Percentiles rank a stretch among this genome's conserved stretches.
Conservation (phyloP, 2,113 vertebrate species). For the Scatophagus argus region DNA sequence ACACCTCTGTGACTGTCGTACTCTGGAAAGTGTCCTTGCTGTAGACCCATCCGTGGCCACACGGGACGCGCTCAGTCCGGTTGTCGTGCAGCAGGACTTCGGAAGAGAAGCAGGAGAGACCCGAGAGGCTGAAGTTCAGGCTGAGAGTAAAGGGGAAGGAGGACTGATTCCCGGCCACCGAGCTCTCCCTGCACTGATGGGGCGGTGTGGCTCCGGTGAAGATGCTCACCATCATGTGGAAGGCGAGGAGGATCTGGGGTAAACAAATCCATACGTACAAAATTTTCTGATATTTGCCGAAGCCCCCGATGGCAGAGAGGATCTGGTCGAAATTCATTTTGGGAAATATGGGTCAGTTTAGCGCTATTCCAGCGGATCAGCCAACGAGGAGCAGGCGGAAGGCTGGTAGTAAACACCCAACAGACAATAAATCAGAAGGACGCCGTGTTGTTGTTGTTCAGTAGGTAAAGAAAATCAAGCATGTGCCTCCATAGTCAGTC, state of each 20-base stretch:
- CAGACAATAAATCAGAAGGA: not conserved
- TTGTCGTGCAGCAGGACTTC: slow-evolving; percentile 41
- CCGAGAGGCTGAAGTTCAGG: slow-evolving; percentile 64
- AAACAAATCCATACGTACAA: slow-evolving; percentile 84
- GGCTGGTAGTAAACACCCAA: not conserved
- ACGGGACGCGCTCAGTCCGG: slow-evolving; percentile 56
- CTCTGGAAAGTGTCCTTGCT: slow-evolving; percentile 75
- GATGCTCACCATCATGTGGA: slow-evolving; percentile 85
- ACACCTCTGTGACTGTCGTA: slow-evolving; percentile 82
- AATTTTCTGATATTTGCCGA: slow-evolving; percentile 82
- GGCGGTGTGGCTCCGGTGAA: slow-evolving; percentile 82
- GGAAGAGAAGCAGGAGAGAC: slow-evolving; percentile 43
- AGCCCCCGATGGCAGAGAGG: slow-evolving; percentile 77
- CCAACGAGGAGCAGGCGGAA: not conserved
- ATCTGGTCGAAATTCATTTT: slow-evolving; percentile 84
- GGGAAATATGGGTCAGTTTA: not conserved
- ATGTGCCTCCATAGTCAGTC: not conserved
- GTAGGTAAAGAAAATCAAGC: slow-evolving; percentile 9
- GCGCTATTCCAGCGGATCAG: not conserved
- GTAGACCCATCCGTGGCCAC: slow-evolving; percentile 80
- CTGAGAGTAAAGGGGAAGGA: not conserved
- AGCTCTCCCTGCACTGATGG: slow-evolving; percentile 66
- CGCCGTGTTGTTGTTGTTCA: not conserved
- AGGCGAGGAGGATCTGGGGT: slow-evolving; percentile 80
- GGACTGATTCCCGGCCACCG: slow-evolving; percentile 27